These are phyloP conservation scores for Meloidogyne hapla DNA, from an alignment of 1,140 invertebrate species.

Conservation along the genomic window DNA sequence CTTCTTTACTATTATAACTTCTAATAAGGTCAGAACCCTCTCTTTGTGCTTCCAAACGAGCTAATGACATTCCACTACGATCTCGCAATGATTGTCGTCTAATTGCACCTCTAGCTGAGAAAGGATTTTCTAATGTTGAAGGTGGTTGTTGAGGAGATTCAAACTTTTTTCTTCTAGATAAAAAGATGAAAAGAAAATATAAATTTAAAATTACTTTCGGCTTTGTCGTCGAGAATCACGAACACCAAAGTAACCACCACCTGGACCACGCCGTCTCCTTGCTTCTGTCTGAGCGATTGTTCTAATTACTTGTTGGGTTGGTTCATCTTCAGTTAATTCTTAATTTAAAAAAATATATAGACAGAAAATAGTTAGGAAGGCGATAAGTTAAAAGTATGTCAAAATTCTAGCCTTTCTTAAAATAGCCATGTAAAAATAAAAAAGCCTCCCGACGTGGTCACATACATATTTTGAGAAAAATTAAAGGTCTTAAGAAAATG, in stretches of 20 bases:
- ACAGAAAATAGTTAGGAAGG: no score
- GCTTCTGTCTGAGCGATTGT: constrained; percentile 58
- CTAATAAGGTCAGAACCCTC: constrained; percentile 56
- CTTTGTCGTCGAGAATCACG: constrained; percentile 57
- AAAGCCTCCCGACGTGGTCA: no score
- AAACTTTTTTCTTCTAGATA: constrained; percentile 62
- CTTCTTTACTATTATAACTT: constrained; percentile 61
- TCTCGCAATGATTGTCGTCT: constrained; percentile 56
- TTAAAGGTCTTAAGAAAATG: no score
- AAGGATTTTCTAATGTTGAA: constrained; percentile 54
- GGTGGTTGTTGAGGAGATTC: constrained; percentile 58
- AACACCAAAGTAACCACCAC: constrained; percentile 53
- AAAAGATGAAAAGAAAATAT: constrained; percentile 2
- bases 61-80: constrained; percentile 54
- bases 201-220: constrained; percentile 44
- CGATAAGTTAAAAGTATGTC: no score
- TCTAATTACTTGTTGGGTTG: constrained; percentile 54
- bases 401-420: no score
- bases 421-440: no score
- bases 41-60: constrained; percentile 57
- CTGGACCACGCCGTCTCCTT: constrained; percentile 40
- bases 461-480: no score
- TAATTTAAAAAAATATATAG: constrained; percentile 12
- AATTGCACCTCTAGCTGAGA: constrained; percentile 60
- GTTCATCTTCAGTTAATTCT: constrained; percentile 55